Evolutionary conservation across 2,888 invertebrate genomes (phyloP).

Genomic region (Vannuccia rotundouncinata): DNA sequence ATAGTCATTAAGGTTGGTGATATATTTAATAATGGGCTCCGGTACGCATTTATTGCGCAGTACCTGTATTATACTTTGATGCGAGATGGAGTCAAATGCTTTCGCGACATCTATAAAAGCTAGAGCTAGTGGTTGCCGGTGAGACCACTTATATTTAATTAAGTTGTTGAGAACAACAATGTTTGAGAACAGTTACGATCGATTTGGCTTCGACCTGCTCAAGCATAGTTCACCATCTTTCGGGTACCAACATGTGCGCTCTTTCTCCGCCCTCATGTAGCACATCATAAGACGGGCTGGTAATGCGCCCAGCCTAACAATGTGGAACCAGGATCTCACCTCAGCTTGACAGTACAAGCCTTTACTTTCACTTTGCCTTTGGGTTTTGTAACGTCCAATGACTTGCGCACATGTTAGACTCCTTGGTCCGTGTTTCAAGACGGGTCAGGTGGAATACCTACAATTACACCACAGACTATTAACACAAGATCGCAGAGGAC

Average conservation of each 20-base stretch:
- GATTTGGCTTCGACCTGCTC: slow-evolving; percentile 66
- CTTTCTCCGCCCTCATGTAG: background rate
- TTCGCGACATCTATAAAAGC: background rate
- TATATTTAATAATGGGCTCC: background rate
- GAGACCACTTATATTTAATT: background rate
- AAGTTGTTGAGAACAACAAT: background rate
- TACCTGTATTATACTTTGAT: background rate
- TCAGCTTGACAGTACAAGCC: slow-evolving; percentile 54
- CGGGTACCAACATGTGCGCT: slow-evolving; percentile 67
- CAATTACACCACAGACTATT: slow-evolving; percentile 42
- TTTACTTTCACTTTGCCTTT: slow-evolving; percentile 67
- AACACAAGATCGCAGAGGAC: background rate
- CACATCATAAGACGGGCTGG: slow-evolving; percentile 59
- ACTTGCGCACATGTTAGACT: slow-evolving; percentile 69
- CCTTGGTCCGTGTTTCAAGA: slow-evolving; percentile 73
- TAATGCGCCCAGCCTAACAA: slow-evolving; percentile 57
- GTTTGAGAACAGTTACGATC: too few relatives aligned
- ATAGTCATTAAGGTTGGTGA: too few relatives aligned
- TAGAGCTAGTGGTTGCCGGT: background rate
- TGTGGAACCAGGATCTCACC: slow-evolving; percentile 42
- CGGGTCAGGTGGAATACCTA: slow-evolving; percentile 60
- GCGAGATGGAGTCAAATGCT: background rate
- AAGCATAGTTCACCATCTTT: slow-evolving; percentile 70
- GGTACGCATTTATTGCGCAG: background rate
- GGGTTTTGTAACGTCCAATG: slow-evolving; percentile 62